Percentiles rank a stretch among this genome's conserved stretches.
Conservation (phyloP, 2,797 vertebrate species). For the Cynopterus sphinx region DNA sequence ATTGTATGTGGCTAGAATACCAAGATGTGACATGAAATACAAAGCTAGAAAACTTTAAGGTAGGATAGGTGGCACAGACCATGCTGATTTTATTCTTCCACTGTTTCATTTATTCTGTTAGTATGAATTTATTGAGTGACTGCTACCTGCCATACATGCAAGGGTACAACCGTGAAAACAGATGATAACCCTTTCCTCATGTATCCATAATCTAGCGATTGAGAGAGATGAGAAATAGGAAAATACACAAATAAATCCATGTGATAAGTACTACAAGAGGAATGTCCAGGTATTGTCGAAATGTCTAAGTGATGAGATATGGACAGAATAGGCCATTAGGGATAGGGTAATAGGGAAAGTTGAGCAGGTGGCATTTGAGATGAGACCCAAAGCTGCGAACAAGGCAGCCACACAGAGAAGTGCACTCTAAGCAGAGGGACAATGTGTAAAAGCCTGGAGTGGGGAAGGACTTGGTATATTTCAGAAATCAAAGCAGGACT, state of each 20-base stretch:
- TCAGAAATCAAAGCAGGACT: not conserved
- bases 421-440: not conserved
- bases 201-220: not conserved
- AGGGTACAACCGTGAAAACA: not conserved
- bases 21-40: not conserved
- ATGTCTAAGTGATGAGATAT: not conserved
- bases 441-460: not conserved
- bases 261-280: not conserved
- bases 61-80: not conserved
- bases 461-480: not conserved
- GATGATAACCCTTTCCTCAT: not conserved
- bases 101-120: not conserved
- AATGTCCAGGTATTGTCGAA: not conserved
- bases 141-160: not conserved
- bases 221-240: not conserved
- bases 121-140: not conserved
- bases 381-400: not conserved
- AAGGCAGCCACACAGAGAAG: not conserved
- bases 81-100: not conserved
- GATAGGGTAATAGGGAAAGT: not conserved
- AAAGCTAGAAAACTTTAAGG: not conserved
- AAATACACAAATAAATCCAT: not conserved
- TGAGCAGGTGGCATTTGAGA: not conserved
- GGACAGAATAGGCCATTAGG: not conserved
- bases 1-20: not conserved